Percentiles rank a stretch among this genome's conserved stretches.
Evolutionary conservation across 2,888 invertebrate species (phyloP).

Genomic region (Frankliniella fusca): DNA sequence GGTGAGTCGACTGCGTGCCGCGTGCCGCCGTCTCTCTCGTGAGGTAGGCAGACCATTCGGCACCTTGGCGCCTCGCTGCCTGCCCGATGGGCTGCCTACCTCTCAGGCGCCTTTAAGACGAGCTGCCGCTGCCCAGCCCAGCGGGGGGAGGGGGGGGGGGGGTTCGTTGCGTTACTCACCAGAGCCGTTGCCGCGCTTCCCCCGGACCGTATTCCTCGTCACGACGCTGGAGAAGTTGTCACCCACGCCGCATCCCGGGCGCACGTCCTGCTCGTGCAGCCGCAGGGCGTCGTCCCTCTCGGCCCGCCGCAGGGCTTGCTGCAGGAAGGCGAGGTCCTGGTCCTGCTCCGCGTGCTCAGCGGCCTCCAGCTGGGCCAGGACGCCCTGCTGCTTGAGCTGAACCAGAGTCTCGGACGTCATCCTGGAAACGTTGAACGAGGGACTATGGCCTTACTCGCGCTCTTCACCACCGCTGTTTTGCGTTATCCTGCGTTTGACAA

Average conservation of each 20-base stretch:
- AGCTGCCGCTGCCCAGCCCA: too few species aligned
- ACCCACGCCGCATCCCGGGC: conserved; percentile 37
- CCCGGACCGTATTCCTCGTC: conserved; percentile 32
- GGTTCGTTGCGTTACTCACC: conserved; percentile 28
- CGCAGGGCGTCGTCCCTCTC: conserved; percentile 37
- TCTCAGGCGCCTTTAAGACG: too few species aligned
- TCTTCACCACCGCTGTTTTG: too few species aligned
- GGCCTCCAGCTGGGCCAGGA: neutral
- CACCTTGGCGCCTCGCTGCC: neutral
- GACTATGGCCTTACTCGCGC: too few species aligned
- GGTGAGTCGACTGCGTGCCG: too few species aligned
- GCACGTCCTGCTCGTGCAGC: conserved; percentile 36
- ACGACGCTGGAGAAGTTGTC: conserved; percentile 38
- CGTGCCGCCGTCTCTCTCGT: neutral
- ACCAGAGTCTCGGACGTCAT: neutral
- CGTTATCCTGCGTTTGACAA: too few species aligned
- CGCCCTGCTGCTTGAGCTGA: neutral
- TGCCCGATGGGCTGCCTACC: neutral
- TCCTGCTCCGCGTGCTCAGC: conserved; percentile 34
- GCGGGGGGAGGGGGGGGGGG: too few species aligned
- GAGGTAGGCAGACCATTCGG: neutral
- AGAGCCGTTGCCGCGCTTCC: neutral
- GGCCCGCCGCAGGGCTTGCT: conserved; percentile 36
- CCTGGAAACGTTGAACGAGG: too few species aligned
- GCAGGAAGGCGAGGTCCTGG: conserved; percentile 37